Percentiles rank a stretch among this genome's conserved stretches.
These are phyloP conservation scores for Drosophila jambulina DNA, from an alignment of 1,140 invertebrate genomes.

Conservation along the genomic window DNA sequence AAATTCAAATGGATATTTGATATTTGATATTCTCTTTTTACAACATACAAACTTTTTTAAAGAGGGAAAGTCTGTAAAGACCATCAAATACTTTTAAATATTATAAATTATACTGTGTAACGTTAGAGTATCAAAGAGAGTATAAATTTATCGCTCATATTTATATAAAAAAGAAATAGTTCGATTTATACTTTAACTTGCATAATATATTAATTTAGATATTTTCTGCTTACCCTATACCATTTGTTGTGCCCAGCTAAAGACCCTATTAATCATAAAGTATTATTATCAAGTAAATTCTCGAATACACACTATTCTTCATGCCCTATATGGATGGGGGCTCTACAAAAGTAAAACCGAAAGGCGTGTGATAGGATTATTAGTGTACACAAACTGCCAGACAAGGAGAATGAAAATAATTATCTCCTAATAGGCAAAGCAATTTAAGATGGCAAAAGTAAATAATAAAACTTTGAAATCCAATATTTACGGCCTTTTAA, in stretches of 20 bases:
- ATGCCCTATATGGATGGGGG: conserved; percentile 11
- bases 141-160: too few species aligned
- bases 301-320: conserved; percentile 4
- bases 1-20: not conserved
- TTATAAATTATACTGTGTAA: too few species aligned
- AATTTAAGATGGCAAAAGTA: conserved; percentile 22
- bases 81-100: too few species aligned
- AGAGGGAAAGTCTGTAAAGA: not conserved
- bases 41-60: not conserved
- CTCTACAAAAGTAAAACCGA: conserved; percentile 20
- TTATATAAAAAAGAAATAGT: too few species aligned
- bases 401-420: conserved; percentile 56
- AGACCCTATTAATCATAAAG: conserved; percentile 2
- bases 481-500: conserved; percentile 35
- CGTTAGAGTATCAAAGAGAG: too few species aligned
- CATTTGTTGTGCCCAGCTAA: not conserved
- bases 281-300: conserved; percentile 18
- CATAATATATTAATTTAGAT: not conserved
- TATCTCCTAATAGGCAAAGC: conserved; percentile 60
- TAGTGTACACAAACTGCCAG: conserved; percentile 13
- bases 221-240: not conserved
- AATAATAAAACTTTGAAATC: conserved; percentile 31
- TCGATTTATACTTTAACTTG: not conserved
- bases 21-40: not conserved
- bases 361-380: conserved; percentile 29